Evolutionary conservation across 2,113 vertebrate genomes (phyloP), one percentile per base, ranked within the genome.

Genomic region (Marcusenius ussheri): DNA sequence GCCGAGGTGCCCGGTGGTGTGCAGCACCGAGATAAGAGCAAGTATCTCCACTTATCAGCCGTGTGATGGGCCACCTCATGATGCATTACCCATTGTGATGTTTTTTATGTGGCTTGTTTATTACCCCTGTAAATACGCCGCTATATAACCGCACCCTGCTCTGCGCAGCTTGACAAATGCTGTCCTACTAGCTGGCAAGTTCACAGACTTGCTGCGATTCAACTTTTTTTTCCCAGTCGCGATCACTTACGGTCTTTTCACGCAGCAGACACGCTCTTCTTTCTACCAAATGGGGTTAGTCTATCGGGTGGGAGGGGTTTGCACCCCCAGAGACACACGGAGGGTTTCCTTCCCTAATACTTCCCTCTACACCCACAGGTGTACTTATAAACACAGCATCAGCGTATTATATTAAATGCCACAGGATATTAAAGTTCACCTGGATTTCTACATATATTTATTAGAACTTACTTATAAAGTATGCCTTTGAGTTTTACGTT

Each of bases 101-200:
- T 53, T 87, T 87, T 87, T 87, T 87, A 53, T 56, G 85, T 53
- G 27, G 4, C 27, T 53, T 56, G 31, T 87, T 87, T 87, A 87
- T 87, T 87, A 49, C 85, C 85, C 49, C 85, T 17, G 50, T 19
- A 53, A 87, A 87, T 51, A 39, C 27, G 50, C 45, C 31, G 10
- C 7, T 15, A 27, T 53, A 51, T 53, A 35, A 53, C 45, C 49
- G 6, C 27, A 35, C 5, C 47, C 46, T 50, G 24, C 17, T 13
- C n/a, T 13, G 24, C 83, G 19, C 83, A 50, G 42, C 46, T 87
- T 87, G 85, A 51, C 19, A 35, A 87, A 51, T 53, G 85, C 15
- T 50, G 27, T 47, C 49, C 49, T 19, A 2, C 85, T 15, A 50
- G 27, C 15, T 53, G 27, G 1, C 13, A 87, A 56, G n/a, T 51